phyloP scores from a whole-genome alignment of 2,888 invertebrate genomes.

The Gnatocerus cornutus region DNA sequence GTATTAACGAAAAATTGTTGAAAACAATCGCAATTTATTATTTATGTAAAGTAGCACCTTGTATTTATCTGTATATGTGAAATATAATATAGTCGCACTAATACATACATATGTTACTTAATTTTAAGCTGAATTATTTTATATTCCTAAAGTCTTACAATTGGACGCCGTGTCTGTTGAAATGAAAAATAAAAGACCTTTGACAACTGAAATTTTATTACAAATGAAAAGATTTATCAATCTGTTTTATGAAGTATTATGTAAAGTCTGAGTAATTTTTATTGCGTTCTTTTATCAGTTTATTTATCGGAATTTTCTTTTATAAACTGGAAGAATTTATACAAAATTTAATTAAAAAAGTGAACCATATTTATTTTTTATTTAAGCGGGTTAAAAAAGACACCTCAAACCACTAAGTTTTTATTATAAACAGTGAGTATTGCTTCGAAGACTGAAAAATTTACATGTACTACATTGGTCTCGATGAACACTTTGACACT shows the following conservation, averaged over 20 bases:
- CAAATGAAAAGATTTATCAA: conserved; percentile 24
- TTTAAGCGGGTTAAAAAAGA: conserved; percentile 5
- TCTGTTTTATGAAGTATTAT: too few relatives aligned
- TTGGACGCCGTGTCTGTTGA: conserved; percentile 14
- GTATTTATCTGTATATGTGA: conserved; percentile 50
- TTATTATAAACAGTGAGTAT: conserved; percentile 24
- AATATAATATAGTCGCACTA: conserved; percentile 50
- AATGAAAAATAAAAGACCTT: conserved; percentile 33
- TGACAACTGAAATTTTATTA: conserved; percentile 31
- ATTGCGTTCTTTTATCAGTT: too few relatives aligned
- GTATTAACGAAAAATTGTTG: conserved; percentile 57
- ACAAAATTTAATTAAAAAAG: too few relatives aligned
- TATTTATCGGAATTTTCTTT: too few relatives aligned
- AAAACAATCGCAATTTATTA: conserved; percentile 49
- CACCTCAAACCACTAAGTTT: not conserved
- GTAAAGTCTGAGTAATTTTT: too few relatives aligned
- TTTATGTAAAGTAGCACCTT: conserved; percentile 53
- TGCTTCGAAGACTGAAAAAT: conserved; percentile 30
- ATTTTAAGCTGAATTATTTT: conserved; percentile 41
- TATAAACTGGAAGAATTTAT: too few relatives aligned
- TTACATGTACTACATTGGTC: conserved; percentile 31
- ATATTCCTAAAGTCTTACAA: conserved; percentile 23
- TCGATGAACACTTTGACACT: conserved; percentile 38
- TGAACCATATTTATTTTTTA: too few relatives aligned
- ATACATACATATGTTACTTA: conserved; percentile 46